phyloP scores from a whole-genome alignment of 2,888 invertebrate species.

The Acronicta alni region DNA sequence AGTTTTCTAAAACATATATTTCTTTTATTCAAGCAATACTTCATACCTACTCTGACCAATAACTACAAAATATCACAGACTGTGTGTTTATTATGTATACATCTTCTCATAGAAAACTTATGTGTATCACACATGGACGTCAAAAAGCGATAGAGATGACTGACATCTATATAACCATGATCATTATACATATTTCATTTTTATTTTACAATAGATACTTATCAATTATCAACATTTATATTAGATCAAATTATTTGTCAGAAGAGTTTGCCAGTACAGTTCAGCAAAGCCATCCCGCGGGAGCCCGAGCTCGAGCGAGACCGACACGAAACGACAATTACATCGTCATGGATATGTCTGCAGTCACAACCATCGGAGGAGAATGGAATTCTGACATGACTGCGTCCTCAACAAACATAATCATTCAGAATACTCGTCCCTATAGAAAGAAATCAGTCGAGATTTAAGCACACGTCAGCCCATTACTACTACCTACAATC shows the following conservation, averaged over 20 bases:
- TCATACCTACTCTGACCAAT: conserved; percentile 87
- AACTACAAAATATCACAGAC: conserved; percentile 90
- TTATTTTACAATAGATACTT: conserved; percentile 78
- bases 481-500: conserved; percentile 73
- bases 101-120: conserved; percentile 89
- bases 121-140: conserved; percentile 89
- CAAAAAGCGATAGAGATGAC: conserved; percentile 86
- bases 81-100: conserved; percentile 89
- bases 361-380: conserved; percentile 85
- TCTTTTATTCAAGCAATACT: conserved; percentile 87
- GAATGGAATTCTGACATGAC: conserved; percentile 71
- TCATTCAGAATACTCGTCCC: conserved; percentile 67
- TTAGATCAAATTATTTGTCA: conserved; percentile 83
- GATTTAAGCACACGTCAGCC: conserved; percentile 79
- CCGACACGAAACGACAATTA: conserved; percentile 34
- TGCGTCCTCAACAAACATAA: conserved; percentile 66
- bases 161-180: conserved; percentile 85
- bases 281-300: conserved; percentile 65
- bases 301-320: conserved; percentile 19
- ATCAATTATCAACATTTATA: conserved; percentile 78
- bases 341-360: conserved; percentile 81
- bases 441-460: conserved; percentile 75
- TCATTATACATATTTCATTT: conserved; percentile 75
- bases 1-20: conserved; percentile 85
- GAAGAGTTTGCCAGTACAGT: conserved; percentile 78